phyloP scores from a whole-genome alignment of 2,797 vertebrate genomes.

The Sebastes minor region DNA sequence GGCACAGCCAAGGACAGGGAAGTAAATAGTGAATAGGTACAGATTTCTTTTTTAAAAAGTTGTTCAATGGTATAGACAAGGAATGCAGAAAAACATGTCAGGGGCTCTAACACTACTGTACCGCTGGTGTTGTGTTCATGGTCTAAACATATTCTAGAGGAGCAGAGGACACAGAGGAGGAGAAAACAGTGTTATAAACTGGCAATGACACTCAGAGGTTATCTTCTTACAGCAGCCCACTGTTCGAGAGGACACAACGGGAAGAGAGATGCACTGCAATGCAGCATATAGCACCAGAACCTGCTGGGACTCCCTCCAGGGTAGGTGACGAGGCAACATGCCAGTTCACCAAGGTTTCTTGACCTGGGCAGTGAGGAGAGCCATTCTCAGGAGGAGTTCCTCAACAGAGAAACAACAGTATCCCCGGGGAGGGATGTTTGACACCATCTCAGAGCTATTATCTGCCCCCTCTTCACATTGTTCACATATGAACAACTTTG shows the following conservation, averaged over 20 bases:
- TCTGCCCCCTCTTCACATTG: neutral
- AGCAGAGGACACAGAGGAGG: constrained; percentile 23
- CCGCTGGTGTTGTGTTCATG: constrained; percentile 3
- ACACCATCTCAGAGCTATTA: constrained; percentile 23
- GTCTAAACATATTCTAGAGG: constrained; percentile 30
- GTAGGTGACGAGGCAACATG: constrained; percentile 34
- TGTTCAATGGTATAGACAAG: constrained; percentile 10
- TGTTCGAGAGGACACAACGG: constrained; percentile 43
- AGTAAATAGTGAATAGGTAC: constrained; percentile 5
- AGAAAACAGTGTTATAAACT: constrained; percentile 36
- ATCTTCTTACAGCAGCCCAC: constrained; percentile 48
- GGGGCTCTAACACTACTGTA: constrained; percentile 6
- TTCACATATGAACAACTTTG: neutral
- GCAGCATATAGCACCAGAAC: constrained; percentile 43
- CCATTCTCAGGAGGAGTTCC: constrained; percentile 12
- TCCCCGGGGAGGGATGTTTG: neutral
- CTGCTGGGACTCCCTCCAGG: constrained; percentile 35
- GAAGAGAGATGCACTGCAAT: constrained; percentile 59
- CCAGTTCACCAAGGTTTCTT: constrained; percentile 45
- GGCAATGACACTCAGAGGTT: constrained; percentile 54
- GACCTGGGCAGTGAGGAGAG: constrained; percentile 18
- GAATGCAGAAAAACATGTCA: constrained; percentile 7
- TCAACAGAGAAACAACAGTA: constrained; percentile 19
- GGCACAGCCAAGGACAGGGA: constrained; percentile 36
- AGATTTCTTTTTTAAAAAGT: neutral